Evolutionary conservation across 2,113 vertebrate species (phyloP), one percentile per base, ranked within the genome.

Genomic region (Stictonetta naevosa): DNA sequence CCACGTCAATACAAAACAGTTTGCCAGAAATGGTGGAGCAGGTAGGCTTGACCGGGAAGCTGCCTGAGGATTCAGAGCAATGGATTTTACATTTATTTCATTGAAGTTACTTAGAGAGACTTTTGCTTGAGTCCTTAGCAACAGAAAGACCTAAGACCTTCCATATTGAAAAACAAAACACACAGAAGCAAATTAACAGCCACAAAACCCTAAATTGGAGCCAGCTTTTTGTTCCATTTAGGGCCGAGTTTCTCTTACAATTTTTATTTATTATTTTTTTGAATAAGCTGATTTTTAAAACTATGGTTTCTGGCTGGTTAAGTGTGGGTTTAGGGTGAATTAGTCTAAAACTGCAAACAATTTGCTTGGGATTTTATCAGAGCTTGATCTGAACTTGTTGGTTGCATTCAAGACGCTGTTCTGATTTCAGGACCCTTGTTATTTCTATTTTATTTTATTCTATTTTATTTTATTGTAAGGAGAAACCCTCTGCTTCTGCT

Each of bases 11-110:
- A 88, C 72, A 69, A 74, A 93, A 80, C 10, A 53, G 64, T 93
- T 95, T 96, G 86, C 76, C 83, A 86, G 73, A 90, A 90, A 13
- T 56, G 34, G 42, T 75, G 88, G 52, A 86, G 62, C 90, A 88
- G 83, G 72, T 84, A 66, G 20, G n/a, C 40, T 77, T 80, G 73
- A 74, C 64, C 52, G 80, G 46, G 73, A 83, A 90, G 59, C 55
- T 86, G 90, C 40, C 76, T 56, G 66, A 92, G 38, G 68, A 94
- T 81, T 88, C 52, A 55, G 87, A 59, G 59, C n/a, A 13, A 36
- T 67, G 68, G 7, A 11, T 25, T 79, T 60, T 55, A 31, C 18
- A 31, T 62, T 31, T 63, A 59, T 76, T 46, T 76, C 40, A 59
- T 11, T 17, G 28, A 79, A 77, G 46, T 38, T 56, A 66, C 22